A percentile compares a stretch with the other conserved stretches of the same genome.
Conservation (phyloP, 2,113 vertebrate genomes). For the Pionites leucogaster region DNA sequence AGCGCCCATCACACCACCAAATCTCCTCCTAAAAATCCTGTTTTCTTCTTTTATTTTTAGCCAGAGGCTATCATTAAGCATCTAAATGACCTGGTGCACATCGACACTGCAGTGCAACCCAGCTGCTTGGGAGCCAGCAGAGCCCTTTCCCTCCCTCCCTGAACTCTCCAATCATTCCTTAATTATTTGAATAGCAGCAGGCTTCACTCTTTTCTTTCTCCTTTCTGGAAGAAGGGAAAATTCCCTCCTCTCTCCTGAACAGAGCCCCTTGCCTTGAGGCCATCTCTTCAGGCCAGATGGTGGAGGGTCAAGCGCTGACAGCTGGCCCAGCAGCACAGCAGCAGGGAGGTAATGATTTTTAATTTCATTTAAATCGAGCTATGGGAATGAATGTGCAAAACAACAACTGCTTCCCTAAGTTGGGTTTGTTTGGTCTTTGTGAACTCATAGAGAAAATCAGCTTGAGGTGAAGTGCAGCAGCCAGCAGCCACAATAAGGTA, state of each 20-base stretch:
- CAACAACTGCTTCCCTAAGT: background rate
- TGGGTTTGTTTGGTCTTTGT: background rate
- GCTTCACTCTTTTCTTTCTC: background rate
- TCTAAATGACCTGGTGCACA: background rate
- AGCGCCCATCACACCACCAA: background rate
- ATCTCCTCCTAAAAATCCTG: background rate
- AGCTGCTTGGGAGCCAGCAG: background rate
- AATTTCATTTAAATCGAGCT: background rate
- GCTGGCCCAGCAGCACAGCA: constrained; percentile 27
- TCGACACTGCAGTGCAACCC: rapidly evolving
- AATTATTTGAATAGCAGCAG: background rate
- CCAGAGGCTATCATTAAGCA: background rate
- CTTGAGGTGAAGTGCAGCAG: rapidly evolving
- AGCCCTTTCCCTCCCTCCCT: background rate
- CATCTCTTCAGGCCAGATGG: constrained; percentile 14
- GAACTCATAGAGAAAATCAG: background rate
- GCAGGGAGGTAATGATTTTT: constrained; percentile 32
- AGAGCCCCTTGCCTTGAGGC: background rate
- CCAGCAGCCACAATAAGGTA: rapidly evolving
- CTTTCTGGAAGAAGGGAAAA: background rate
- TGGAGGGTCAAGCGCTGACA: constrained; percentile 3
- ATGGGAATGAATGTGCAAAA: background rate
- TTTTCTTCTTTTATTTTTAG: background rate
- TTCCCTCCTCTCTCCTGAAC: background rate
- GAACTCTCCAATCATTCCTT: background rate